These are phyloP conservation scores for Abrostola triplasia DNA, from an alignment of 2,888 invertebrate genomes.

Conservation along the genomic window DNA sequence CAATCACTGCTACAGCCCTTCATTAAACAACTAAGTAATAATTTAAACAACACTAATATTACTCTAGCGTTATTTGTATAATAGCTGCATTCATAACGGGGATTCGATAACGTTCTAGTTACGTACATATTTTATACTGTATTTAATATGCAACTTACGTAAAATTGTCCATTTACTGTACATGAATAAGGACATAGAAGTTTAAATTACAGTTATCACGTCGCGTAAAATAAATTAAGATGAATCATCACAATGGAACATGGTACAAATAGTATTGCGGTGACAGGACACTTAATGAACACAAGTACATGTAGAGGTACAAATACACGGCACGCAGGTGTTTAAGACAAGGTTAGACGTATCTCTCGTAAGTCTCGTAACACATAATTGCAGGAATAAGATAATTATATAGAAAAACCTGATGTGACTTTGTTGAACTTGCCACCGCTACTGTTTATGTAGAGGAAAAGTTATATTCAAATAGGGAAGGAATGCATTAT, in stretches of 20 bases:
- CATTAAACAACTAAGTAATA: conserved; percentile 65
- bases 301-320: conserved; percentile 57
- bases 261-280: conserved; percentile 66
- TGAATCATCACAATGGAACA: conserved; percentile 67
- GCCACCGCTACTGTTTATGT: conserved; percentile 57
- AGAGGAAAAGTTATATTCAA: conserved; percentile 55
- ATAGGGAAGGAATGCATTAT: conserved; percentile 30
- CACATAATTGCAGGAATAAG: conserved; percentile 69
- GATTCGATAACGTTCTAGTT: conserved; percentile 36
- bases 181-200: conserved; percentile 54
- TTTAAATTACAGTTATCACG: conserved; percentile 55
- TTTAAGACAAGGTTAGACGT: conserved; percentile 77
- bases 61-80: conserved; percentile 40
- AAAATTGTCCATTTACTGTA: conserved; percentile 28
- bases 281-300: conserved; percentile 65
- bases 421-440: conserved; percentile 63
- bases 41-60: conserved; percentile 55
- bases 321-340: conserved; percentile 67
- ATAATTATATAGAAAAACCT: conserved; percentile 74
- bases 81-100: conserved; percentile 31
- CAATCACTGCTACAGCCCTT: conserved; percentile 75
- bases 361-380: conserved; percentile 67
- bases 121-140: conserved; percentile 23
- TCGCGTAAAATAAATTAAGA: conserved; percentile 57
- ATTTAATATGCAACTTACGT: conserved; percentile 31